Evolutionary conservation across 92 coral and sea anemone genomes (phyloP).

Genomic region (Porites rus): DNA sequence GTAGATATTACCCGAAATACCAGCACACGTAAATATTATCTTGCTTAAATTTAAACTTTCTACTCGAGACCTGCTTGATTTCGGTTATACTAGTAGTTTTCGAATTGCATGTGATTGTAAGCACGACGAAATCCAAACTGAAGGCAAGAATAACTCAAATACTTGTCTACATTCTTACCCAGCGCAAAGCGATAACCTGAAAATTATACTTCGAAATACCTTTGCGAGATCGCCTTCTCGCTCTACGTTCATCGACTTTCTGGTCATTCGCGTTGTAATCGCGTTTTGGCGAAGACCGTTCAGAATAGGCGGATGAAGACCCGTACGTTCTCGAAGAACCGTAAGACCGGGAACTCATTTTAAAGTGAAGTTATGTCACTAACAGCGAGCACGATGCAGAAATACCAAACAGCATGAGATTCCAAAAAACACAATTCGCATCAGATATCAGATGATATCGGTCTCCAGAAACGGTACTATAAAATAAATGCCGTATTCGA

Average conservation of each 20-base stretch:
- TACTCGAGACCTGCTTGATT: neutral
- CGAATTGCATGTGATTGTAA: neutral
- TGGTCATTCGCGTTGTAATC: conserved; percentile 16
- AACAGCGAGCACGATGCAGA: neutral
- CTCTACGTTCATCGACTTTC: conserved; percentile 29
- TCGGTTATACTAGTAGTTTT: neutral
- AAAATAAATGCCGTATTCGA: conserved; percentile 2
- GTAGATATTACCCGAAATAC: neutral
- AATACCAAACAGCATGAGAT: conserved; percentile 13
- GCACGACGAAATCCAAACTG: neutral
- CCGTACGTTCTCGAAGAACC: conserved; percentile 24
- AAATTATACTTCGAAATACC: conserved; percentile 5
- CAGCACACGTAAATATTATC: neutral
- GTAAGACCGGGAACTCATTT: conserved; percentile 43
- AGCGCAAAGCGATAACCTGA: neutral
- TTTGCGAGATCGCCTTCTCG: conserved; percentile 34
- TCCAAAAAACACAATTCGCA: conserved; percentile 8
- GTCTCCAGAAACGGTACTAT: neutral
- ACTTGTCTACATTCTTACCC: neutral
- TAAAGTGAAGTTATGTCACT: neutral
- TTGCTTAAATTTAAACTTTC: neutral
- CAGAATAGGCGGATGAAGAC: conserved; percentile 8
- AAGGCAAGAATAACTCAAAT: conserved; percentile 1
- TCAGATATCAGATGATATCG: conserved; percentile 20
- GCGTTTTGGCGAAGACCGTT: conserved; percentile 32